Conservation (phyloP, 2,113 vertebrate genomes). For the Cyphomyrus discorhynchus region DNA sequence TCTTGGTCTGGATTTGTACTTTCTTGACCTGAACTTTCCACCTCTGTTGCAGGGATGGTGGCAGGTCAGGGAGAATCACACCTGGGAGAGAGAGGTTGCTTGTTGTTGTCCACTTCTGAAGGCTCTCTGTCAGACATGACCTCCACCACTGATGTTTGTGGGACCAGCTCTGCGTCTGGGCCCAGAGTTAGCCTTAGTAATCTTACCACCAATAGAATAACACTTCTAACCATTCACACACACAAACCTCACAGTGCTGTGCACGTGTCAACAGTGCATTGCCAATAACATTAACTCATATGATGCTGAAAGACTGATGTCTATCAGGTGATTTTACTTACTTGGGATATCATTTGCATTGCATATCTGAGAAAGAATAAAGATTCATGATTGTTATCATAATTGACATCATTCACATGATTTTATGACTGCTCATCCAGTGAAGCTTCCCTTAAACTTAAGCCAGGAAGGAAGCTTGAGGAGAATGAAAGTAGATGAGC, state of each 20-base stretch:
- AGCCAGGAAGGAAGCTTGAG: neutral
- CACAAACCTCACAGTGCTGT: neutral
- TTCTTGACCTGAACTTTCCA: too few species aligned
- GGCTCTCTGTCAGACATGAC: slow-evolving; percentile 23
- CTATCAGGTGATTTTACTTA: slow-evolving; percentile 30
- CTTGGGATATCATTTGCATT: slow-evolving; percentile 39
- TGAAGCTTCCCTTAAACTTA: neutral
- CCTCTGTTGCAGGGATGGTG: neutral
- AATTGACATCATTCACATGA: neutral
- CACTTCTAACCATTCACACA: neutral
- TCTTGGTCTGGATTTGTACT: too few species aligned
- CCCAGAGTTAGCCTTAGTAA: neutral
- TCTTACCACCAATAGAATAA: neutral
- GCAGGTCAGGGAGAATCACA: neutral
- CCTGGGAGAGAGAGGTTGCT: slow-evolving; percentile 41
- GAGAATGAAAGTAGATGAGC: neutral
- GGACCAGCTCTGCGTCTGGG: slow-evolving; percentile 35
- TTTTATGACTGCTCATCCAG: neutral
- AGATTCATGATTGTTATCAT: neutral
- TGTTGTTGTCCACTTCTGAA: slow-evolving; percentile 19
- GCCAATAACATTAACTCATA: neutral
- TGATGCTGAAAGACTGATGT: neutral
- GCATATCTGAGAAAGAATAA: slow-evolving; percentile 36
- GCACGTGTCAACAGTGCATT: neutral
- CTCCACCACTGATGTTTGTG: slow-evolving; percentile 27